Percentiles rank a stretch among this genome's conserved stretches.
Evolutionary conservation across 2,113 vertebrate species (phyloP).

Genomic region (Pterophyllum scalare): DNA sequence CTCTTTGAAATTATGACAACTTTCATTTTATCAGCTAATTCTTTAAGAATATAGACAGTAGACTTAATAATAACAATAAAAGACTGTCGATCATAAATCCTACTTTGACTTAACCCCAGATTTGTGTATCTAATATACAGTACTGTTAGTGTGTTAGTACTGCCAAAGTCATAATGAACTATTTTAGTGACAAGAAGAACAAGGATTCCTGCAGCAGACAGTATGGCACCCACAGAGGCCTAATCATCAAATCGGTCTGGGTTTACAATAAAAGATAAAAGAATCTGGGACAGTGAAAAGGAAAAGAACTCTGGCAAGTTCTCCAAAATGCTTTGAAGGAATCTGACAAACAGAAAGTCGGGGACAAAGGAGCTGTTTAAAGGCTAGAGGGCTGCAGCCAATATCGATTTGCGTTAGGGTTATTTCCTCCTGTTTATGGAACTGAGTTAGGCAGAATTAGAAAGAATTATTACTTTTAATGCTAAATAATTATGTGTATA

Average conservation of each 20-base stretch:
- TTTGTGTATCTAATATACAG: background rate
- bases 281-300: background rate
- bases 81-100: background rate
- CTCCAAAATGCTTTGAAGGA: background rate
- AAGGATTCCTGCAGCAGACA: background rate
- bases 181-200: constrained; percentile 10
- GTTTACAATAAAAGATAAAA: constrained; percentile 1
- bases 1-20: too few relatives aligned
- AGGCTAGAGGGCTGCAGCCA: background rate
- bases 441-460: too few relatives aligned
- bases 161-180: background rate
- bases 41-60: background rate
- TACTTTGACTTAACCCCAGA: background rate
- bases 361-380: background rate
- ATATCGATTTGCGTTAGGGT: background rate
- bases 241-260: background rate
- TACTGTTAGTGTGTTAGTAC: background rate
- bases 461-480: too few relatives aligned
- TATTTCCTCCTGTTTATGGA: background rate
- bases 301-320: background rate
- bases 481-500: too few relatives aligned
- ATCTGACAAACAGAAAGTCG: background rate
- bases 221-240: background rate
- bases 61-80: background rate
- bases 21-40: background rate